Evolutionary conservation across 2,888 invertebrate genomes (phyloP), one percentile per base, ranked within the genome.

Genomic region (Portevinia maculata): DNA sequence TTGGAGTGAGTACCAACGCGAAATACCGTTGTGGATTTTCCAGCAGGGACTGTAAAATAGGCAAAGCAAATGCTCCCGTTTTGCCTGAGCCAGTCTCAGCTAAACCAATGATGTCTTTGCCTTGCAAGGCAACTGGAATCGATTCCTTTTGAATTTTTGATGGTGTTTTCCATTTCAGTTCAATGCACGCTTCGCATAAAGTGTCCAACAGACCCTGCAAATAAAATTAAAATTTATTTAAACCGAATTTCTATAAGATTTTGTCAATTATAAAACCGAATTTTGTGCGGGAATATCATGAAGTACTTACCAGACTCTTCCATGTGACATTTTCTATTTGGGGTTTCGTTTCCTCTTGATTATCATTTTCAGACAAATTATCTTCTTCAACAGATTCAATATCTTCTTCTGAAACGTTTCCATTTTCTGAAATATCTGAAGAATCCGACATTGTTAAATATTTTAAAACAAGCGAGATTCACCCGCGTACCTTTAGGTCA

Each of bases 11-110:
- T 85, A 99, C 92, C 0, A 99, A 91, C 0, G 98, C 98, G 91
- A 98, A 99, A 88, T 98, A 95, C 89, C 98, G 92, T 89, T 99
- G 99, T 0, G 99, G 99, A 88, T 94, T 95, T 85, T 98, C 96
- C 44, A 99, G 91, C 13, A 99, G 91, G 0, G 96, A 93, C 88
- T 99, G 99, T 30, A 99, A 90, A 84, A 99, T 99, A 0, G 99
- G 99, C 78, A 99, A 90, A 0, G 98, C 98, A 91, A 99, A 99
- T 0, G 99, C 98, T 4, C 96, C 99, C 0, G 99, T 99, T 92
- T 99, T 99, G 1, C 96, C 88, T 93, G 91, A 85, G 93, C 96
- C 96, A 73, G 95, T 96, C 86, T 98, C 98, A 86, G 93, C 93
- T 65, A 94, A 89, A 0, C 93, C 92, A 70, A 92, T 92, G 1